Evolutionary conservation across 1,140 invertebrate species (phyloP).

Genomic region (Meloidogyne chitwoodi): DNA sequence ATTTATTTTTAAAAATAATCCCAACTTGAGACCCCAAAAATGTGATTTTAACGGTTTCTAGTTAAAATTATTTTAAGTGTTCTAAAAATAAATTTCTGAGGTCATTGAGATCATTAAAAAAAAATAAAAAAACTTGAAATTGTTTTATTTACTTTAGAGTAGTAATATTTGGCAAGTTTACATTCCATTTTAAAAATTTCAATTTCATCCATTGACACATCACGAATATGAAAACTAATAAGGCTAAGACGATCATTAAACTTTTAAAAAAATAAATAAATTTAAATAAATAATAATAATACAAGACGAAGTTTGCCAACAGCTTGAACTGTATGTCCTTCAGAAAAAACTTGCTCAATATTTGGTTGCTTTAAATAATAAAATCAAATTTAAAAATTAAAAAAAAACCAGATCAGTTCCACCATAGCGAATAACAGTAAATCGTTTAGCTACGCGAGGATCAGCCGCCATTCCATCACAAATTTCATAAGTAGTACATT

Average conservation of each 20-base stretch:
- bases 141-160: not conserved
- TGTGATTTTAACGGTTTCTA: too few species aligned
- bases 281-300: not conserved
- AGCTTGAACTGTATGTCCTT: not conserved
- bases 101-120: too few species aligned
- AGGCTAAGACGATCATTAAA: constrained; percentile 5
- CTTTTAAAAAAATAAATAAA: not conserved
- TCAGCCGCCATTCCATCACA: constrained; percentile 9
- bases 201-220: constrained; percentile 8
- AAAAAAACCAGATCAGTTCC: constrained; percentile 6
- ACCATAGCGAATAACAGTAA: constrained; percentile 5
- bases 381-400: not conserved
- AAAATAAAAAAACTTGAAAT: too few species aligned
- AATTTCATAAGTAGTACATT: constrained; percentile 16
- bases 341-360: not conserved
- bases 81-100: too few species aligned
- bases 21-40: too few species aligned
- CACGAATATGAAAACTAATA: constrained; percentile 7
- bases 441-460: not conserved
- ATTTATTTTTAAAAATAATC: too few species aligned
- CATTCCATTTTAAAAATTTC: constrained; percentile 5
- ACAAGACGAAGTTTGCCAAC: constrained; percentile 10
- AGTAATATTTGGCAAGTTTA: constrained; percentile 11
- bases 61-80: too few species aligned
- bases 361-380: not conserved